Evolutionary conservation across 2,888 invertebrate species (phyloP).

Genomic region (Adela reaumurella): DNA sequence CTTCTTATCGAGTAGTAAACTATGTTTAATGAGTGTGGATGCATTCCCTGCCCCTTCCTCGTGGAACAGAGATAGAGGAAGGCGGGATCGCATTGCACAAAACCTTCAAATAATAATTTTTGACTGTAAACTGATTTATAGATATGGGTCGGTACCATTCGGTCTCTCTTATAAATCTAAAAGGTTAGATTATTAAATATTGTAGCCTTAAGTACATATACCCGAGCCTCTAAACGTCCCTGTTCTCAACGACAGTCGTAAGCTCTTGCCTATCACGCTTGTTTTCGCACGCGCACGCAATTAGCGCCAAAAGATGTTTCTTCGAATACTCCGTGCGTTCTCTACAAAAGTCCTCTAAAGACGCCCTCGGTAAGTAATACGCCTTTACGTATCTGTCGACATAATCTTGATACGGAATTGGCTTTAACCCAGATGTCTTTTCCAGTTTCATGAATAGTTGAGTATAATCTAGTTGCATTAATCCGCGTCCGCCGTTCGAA

Average conservation of each 20-base stretch:
- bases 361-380: conserved; percentile 86
- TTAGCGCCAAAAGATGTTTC: conserved; percentile 80
- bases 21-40: too few species aligned
- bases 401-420: conserved; percentile 82
- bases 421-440: conserved; percentile 76
- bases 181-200: too few species aligned
- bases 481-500: conserved; percentile 90
- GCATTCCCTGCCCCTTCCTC: too few species aligned
- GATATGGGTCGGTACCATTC: too few species aligned
- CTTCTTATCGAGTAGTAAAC: too few species aligned
- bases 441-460: conserved; percentile 90
- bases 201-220: too few species aligned
- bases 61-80: too few species aligned
- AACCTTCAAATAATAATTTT: too few species aligned
- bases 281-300: conserved; percentile 83
- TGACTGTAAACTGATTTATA: too few species aligned
- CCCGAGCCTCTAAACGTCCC: too few species aligned
- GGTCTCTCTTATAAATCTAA: too few species aligned
- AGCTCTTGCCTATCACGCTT: conserved; percentile 83
- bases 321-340: conserved; percentile 85
- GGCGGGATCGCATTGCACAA: too few species aligned
- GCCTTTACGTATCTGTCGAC: conserved; percentile 96
- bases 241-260: conserved; percentile 65
- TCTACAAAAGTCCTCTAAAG: conserved; percentile 84
- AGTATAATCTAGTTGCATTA: conserved; percentile 97